A percentile compares a stretch with the other conserved stretches of the same genome.
Evolutionary conservation across 35 echinoderm and acorn worm species (phyloP).

Genomic region (Patiria miniata): DNA sequence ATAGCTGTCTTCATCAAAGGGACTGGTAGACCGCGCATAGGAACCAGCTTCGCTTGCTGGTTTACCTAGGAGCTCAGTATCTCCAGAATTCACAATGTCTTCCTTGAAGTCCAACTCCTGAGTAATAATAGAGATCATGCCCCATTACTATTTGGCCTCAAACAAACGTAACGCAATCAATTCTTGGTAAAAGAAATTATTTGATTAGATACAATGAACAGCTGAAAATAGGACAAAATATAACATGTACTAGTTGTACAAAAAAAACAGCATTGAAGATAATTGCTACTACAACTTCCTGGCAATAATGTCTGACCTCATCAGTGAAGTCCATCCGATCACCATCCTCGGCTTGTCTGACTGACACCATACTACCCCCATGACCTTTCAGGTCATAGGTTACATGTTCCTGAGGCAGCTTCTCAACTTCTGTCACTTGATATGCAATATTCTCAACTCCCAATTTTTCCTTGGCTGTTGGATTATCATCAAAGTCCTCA

Average conservation of each 20-base stretch:
- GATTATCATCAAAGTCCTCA: conserved; percentile 41
- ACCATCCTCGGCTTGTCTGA: conserved; percentile 61
- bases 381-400: conserved; percentile 15
- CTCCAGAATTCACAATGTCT: neutral
- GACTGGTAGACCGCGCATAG: neutral
- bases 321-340: conserved; percentile 16
- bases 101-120: conserved; percentile 5
- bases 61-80: neutral
- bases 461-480: neutral
- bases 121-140: neutral
- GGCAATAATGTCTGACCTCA: neutral
- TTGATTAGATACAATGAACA: too few relatives aligned
- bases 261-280: too few relatives aligned
- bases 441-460: neutral
- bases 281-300: too few relatives aligned
- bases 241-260: too few relatives aligned
- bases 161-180: too few relatives aligned
- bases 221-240: too few relatives aligned
- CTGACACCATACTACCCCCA: conserved; percentile 64
- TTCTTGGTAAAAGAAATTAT: too few relatives aligned
- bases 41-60: neutral
- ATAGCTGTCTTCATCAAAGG: neutral
- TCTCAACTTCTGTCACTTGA: conserved; percentile 23
- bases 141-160: too few relatives aligned
- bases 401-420: conserved; percentile 39